Base-by-base conservation (phyloP, 2,797 vertebrate genomes). In the Pseudochirops corinnae region DNA sequence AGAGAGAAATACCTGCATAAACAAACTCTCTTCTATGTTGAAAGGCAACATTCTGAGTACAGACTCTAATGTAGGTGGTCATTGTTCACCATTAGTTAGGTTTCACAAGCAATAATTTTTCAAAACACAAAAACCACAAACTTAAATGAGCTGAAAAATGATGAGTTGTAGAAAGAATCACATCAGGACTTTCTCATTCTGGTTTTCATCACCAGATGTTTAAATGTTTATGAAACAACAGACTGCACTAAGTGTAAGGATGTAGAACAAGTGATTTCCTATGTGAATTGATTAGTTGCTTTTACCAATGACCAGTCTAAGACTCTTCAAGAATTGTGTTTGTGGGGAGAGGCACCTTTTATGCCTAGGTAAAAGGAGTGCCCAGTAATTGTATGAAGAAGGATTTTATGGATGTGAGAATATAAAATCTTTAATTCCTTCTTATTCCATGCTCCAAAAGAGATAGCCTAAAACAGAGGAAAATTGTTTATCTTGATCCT, bases 61-160 rank as follows among this genome's bases (percentile, higher is more conserved):
- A 1, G 31, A 91, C 58, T 90, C 33, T 46, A 31, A 74, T 56
- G 56, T 16, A 55, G 93, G 52, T 11, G 0, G 62, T 67, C 90
- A 0, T 94, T 33, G 60, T 82, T 0, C 0, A 62, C 10, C 2
- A 16, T 97, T 97, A 92, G 96, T 95, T 93, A 28, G 0, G 3
- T 97, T 96, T 97, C 82, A 94, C 92, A 90, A 94, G 96, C 2
- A 10, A 55, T 97, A 33, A 9, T 96, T 98, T 93, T 94, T 98
- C 96, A 92, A 87, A 87, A 93, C 92, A 96, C 90, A 90, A 95
- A 96, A 96, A 96, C 90, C 97, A 95, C 96, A 93, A 53, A 82
- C 82, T 53, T 33, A 33, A 96, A 87, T 52, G 92, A 96, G 67
- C 87, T 96, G 95, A 94, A 92, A 93, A 96, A 96, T 96, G 90